Percentiles rank a stretch among this genome's conserved stretches.
phyloP scores from a whole-genome alignment of 2,888 invertebrate species.

The Zhengitettix transpicula region DNA sequence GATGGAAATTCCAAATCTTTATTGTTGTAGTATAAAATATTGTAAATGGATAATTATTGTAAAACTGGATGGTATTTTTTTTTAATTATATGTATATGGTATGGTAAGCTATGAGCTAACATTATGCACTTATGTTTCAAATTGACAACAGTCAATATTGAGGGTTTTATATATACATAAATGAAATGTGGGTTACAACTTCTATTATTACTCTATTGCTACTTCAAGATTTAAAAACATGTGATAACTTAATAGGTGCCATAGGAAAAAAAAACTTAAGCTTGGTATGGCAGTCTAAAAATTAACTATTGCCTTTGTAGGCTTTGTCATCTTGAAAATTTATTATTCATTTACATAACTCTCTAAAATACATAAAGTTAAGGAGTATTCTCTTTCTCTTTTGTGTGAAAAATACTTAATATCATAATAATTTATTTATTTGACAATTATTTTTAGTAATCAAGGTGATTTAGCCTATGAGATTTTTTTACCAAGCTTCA shows the following conservation, averaged over 20 bases:
- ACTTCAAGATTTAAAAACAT: neutral
- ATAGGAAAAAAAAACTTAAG: neutral
- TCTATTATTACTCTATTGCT: neutral
- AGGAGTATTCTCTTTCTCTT: too few species aligned
- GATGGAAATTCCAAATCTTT: constrained; percentile 5
- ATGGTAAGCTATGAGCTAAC: neutral
- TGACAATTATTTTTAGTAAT: too few species aligned
- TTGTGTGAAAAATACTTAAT: too few species aligned
- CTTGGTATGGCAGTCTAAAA: too few species aligned
- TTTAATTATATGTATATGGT: constrained; percentile 1
- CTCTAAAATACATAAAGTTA: too few species aligned
- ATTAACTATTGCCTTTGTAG: too few species aligned
- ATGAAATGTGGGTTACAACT: neutral
- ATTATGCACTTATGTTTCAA: neutral
- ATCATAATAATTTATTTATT: too few species aligned
- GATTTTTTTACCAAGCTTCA: too few species aligned
- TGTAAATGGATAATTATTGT: constrained; percentile 5
- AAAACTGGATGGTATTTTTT: constrained; percentile 5
- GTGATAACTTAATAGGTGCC: constrained; percentile 5
- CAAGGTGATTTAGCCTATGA: too few species aligned
- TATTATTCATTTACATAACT: too few species aligned
- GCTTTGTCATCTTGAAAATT: too few species aligned
- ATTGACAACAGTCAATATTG: neutral
- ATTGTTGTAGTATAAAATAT: constrained; percentile 4
- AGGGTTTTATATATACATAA: neutral